Base-by-base conservation (phyloP, 92 coral and sea anemone species). In the Parazoanthus darwini region DNA sequence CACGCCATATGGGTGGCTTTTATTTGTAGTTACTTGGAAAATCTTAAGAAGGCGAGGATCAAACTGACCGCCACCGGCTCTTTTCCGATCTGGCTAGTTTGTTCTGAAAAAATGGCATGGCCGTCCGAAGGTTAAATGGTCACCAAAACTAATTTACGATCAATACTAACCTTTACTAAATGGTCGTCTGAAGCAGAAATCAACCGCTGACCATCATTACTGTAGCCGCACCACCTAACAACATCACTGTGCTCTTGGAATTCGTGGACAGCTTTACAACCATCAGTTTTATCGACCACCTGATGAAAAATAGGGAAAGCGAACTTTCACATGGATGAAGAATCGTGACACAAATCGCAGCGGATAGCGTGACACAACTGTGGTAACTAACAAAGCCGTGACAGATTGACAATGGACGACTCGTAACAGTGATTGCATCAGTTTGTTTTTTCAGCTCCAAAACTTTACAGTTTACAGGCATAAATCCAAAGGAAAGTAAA, bases 121-220 rank as follows among this genome's bases (percentile, higher is more conserved):
- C 20, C 59, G 3, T 13, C 51, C 59, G 59, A 7, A 11, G 59
- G 59, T 54, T 54, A 54, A 54, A 54, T 54, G 59, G 59, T 15
- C 59, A 54, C 59, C 2, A 1, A 54, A 20, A 20, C 13, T 11
- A 54, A 7, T 54, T 11, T 51, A 14, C 26, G n/a, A 72, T 22
- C 42, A 0, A 0, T 6, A 46, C 86, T 20, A 83, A 97, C 99
- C 95, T 92, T 95, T 20, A 93, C 94, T 54, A 96, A 90, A 56
- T 82, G 85, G 86, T 97, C 98, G 54, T 95, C 96, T 11, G 98
- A 95, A 2, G 96, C 96, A 11, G 99, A 92, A n/a, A 92, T 92
- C 23, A 97, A 75, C 36, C 73, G 89, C 78, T 92, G 89, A 63
- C 94, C 94, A 80, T 88, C 54, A 43, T 88, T 83, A 79, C 89